phyloP scores from a whole-genome alignment of 2,888 invertebrate species.

The Machimus rusticus region DNA sequence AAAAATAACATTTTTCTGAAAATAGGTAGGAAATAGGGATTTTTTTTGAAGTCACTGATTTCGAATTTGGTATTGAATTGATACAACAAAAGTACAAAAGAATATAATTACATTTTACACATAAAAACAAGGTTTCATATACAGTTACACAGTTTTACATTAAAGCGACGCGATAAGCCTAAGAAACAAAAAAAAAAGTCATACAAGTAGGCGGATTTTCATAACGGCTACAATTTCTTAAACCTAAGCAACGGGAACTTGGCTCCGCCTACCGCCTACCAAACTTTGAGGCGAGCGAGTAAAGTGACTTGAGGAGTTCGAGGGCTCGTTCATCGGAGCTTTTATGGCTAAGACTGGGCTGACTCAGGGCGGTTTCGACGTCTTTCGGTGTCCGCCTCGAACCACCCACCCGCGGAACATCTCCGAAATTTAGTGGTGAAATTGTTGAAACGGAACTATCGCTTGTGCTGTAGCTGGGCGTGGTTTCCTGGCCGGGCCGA shows the following conservation, averaged over 20 bases:
- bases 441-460: constrained; percentile 51
- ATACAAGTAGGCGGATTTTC: not conserved
- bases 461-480: constrained; percentile 52
- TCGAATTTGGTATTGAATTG: not conserved
- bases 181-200: not conserved
- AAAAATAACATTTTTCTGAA: no score
- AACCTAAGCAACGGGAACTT: constrained; percentile 23
- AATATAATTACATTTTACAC: not conserved
- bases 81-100: not conserved
- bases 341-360: constrained; percentile 59
- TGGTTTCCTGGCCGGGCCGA: constrained; percentile 48
- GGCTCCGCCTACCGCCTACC: constrained; percentile 65
- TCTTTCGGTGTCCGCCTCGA: constrained; percentile 47
- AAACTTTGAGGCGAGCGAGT: constrained; percentile 84
- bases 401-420: constrained; percentile 51
- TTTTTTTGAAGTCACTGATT: no score
- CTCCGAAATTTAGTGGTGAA: not conserved
- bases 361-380: constrained; percentile 49
- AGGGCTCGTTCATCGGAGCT: constrained; percentile 80
- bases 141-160: not conserved
- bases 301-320: constrained; percentile 82
- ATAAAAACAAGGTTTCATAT: not conserved
- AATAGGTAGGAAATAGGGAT: no score
- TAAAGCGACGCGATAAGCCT: not conserved
- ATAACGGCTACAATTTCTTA: constrained; percentile 25